Conservation (phyloP, 2,113 vertebrate species). For the Edolisoma coerulescens region DNA sequence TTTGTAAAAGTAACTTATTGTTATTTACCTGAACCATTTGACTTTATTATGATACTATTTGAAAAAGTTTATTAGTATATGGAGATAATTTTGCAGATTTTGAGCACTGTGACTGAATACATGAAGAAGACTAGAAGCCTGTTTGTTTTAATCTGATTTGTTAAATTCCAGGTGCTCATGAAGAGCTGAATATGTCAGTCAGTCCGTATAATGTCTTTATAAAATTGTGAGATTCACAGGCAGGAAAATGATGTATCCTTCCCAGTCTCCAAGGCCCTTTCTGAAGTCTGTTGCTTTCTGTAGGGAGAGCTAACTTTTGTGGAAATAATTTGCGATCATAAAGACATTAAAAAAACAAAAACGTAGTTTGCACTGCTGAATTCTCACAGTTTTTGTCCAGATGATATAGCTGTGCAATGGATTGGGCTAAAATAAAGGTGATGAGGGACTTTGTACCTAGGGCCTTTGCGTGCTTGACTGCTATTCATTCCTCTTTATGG, state of each 20-base stretch:
- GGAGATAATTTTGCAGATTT: not conserved
- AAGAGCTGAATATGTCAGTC: not conserved
- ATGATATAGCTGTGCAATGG: not conserved
- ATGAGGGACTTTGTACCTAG: not conserved
- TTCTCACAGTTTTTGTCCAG: not conserved
- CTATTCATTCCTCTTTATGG: conserved; percentile 20
- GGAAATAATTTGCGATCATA: not conserved
- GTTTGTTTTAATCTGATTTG: not conserved
- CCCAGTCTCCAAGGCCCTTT: not conserved
- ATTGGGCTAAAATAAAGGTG: not conserved
- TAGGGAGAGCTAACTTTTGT: not conserved
- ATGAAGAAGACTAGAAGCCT: not conserved
- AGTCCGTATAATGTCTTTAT: not conserved
- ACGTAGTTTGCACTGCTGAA: not conserved
- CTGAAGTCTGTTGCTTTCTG: not conserved
- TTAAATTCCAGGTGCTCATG: not conserved
- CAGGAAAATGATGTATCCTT: not conserved
- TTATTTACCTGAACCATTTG: not conserved
- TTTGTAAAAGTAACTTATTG: not conserved
- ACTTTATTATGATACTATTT: not conserved
- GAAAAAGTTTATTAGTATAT: not conserved
- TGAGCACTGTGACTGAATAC: not conserved
- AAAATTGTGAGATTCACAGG: not conserved
- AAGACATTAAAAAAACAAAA: not conserved
- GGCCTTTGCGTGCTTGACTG: not conserved